These are phyloP conservation scores for Apus apus DNA, from an alignment of 2,113 vertebrate genomes.

Conservation along the genomic window DNA sequence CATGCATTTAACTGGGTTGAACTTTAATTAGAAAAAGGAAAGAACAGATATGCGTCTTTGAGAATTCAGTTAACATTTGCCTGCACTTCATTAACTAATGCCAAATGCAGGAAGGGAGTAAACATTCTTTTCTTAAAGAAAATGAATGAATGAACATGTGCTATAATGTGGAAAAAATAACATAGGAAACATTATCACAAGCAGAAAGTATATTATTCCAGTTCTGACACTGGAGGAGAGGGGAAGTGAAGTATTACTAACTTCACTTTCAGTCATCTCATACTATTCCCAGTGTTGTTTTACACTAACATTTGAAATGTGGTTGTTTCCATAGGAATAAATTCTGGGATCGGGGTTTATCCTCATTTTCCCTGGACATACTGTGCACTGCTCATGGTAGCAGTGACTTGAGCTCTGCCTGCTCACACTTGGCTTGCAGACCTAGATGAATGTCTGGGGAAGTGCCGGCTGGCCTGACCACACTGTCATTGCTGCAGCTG, in stretches of 20 bases:
- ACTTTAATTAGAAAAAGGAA: constrained; percentile 23
- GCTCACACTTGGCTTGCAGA: neutral
- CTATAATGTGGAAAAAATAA: constrained; percentile 23
- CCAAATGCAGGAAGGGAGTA: constrained; percentile 30
- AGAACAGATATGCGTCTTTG: neutral
- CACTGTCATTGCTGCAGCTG: neutral
- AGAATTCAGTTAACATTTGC: constrained; percentile 33
- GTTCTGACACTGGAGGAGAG: neutral
- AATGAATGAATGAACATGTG: neutral
- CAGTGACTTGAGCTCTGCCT: neutral
- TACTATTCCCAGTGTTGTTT: neutral
- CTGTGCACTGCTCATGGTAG: accelerated
- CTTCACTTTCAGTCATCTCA: neutral
- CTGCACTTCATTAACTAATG: constrained; percentile 14
- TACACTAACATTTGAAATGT: neutral
- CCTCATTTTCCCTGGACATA: neutral
- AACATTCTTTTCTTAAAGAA: neutral
- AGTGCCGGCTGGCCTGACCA: accelerated
- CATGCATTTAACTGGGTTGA: neutral
- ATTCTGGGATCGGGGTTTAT: neutral
- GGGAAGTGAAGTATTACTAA: neutral
- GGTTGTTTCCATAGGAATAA: neutral
- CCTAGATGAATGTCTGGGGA: accelerated
- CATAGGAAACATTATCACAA: neutral
- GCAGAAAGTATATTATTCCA: neutral